Evolutionary conservation across 2,113 vertebrate species (phyloP).

Genomic region (Raja brachyura): DNA sequence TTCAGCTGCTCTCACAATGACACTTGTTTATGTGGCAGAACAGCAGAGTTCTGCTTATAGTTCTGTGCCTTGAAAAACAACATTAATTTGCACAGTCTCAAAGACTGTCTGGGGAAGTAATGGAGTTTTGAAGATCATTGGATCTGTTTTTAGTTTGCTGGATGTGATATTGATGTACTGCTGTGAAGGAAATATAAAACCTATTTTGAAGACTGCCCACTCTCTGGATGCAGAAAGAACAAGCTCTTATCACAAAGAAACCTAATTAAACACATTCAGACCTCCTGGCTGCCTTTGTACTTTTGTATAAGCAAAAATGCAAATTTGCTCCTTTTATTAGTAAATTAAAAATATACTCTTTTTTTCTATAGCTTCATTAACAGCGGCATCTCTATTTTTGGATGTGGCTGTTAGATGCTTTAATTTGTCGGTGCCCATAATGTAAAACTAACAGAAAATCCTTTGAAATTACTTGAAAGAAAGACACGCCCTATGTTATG

Average conservation of each 20-base stretch:
- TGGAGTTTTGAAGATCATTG: not conserved
- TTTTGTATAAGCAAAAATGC: not conserved
- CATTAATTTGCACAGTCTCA: not conserved
- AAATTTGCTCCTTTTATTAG: not conserved
- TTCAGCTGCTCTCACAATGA: not conserved
- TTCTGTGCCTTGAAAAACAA: not conserved
- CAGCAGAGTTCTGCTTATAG: not conserved
- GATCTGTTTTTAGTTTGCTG: not conserved
- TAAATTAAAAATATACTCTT: not conserved
- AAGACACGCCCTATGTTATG: not conserved
- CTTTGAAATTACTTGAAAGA: not conserved
- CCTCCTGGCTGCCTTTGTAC: not conserved
- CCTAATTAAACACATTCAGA: not conserved
- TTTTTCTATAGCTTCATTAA: not conserved
- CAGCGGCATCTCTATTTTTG: not conserved
- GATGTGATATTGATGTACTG: not conserved
- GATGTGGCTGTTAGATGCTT: not conserved
- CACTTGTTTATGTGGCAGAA: not conserved
- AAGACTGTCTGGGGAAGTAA: not conserved
- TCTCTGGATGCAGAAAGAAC: not conserved
- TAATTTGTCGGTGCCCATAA: not conserved
- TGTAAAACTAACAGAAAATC: too few species aligned
- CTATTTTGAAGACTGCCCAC: not conserved
- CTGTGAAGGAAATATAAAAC: not conserved
- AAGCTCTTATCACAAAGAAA: not conserved